Evolutionary conservation across 2,113 vertebrate genomes (phyloP).

Genomic region (Desmodus rotundus): DNA sequence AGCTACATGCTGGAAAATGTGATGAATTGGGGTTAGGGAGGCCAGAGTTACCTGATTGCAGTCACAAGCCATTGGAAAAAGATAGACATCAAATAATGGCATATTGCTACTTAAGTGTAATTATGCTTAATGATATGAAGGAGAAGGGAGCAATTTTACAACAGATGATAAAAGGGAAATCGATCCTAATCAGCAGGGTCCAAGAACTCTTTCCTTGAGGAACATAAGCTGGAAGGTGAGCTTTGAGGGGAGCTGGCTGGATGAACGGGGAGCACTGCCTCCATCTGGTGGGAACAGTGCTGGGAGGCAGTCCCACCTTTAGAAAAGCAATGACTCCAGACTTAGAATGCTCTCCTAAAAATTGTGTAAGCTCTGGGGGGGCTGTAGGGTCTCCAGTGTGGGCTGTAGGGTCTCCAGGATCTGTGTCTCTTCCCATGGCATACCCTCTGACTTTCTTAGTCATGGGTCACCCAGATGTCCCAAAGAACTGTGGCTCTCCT

Average conservation of each 20-base stretch:
- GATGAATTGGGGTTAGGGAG: fast-evolving
- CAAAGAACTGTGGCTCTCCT: neutral
- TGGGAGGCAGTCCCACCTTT: fast-evolving
- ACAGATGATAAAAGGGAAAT: neutral
- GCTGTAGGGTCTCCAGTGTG: neutral
- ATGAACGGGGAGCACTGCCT: no score
- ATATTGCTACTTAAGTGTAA: neutral
- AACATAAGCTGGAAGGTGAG: no score
- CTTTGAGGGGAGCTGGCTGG: neutral
- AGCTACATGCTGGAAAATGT: neutral
- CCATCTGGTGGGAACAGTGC: fast-evolving
- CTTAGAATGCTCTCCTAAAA: neutral
- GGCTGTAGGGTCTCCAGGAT: neutral
- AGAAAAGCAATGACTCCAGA: neutral
- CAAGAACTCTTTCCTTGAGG: neutral
- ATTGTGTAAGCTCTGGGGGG: no score
- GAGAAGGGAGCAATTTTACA: neutral
- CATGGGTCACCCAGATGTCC: no score
- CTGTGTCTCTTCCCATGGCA: neutral
- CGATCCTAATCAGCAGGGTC: neutral
- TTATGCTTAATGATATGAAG: neutral
- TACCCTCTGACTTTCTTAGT: neutral
- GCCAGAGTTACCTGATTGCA: neutral
- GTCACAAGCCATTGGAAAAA: neutral
- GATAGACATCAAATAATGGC: neutral